A percentile compares a stretch with the other conserved stretches of the same genome.
These are phyloP conservation scores for Archips xylosteana DNA, from an alignment of 2,888 invertebrate genomes.

Conservation along the genomic window DNA sequence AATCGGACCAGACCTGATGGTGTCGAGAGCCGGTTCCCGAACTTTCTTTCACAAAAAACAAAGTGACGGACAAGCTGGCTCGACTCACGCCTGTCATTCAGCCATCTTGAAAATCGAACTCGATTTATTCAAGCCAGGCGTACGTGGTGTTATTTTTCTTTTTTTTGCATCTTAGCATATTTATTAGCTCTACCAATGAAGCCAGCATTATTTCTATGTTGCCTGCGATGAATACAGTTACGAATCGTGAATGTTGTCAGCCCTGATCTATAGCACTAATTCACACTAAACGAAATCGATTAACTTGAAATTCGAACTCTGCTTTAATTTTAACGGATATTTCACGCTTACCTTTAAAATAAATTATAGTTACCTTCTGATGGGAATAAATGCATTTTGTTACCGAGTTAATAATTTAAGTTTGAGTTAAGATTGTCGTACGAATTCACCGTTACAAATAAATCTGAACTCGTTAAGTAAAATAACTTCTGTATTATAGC, in stretches of 20 bases:
- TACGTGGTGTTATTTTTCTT: conserved; percentile 13
- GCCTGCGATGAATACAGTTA: background rate
- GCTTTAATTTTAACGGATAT: conserved; percentile 29
- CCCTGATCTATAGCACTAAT: conserved; percentile 25
- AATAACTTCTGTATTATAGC: conserved; percentile 6
- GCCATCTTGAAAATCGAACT: conserved; percentile 37
- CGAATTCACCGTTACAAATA: conserved; percentile 49
- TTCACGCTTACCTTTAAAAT: conserved; percentile 24
- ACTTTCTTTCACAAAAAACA: conserved; percentile 43
- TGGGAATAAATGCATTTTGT: conserved; percentile 16
- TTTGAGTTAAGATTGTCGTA: conserved; percentile 46
- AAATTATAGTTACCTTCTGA: conserved; percentile 2
- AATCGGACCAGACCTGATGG: conserved; percentile 33
- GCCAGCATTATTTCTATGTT: background rate
- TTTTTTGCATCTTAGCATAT: conserved; percentile 9
- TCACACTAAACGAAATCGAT: conserved; percentile 22
- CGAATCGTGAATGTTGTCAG: conserved; percentile 28
- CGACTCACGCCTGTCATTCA: conserved; percentile 40
- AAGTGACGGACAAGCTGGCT: conserved; percentile 32
- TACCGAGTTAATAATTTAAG: conserved; percentile 7
- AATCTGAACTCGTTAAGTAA: conserved; percentile 33
- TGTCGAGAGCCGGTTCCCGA: conserved; percentile 38
- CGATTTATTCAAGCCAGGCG: conserved; percentile 18
- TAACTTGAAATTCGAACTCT: conserved; percentile 22
- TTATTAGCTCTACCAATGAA: conserved; percentile 7